Percentiles rank a stretch among this genome's conserved stretches.
phyloP scores from a whole-genome alignment of 2,113 vertebrate genomes.

The Gorsachius goisagi region DNA sequence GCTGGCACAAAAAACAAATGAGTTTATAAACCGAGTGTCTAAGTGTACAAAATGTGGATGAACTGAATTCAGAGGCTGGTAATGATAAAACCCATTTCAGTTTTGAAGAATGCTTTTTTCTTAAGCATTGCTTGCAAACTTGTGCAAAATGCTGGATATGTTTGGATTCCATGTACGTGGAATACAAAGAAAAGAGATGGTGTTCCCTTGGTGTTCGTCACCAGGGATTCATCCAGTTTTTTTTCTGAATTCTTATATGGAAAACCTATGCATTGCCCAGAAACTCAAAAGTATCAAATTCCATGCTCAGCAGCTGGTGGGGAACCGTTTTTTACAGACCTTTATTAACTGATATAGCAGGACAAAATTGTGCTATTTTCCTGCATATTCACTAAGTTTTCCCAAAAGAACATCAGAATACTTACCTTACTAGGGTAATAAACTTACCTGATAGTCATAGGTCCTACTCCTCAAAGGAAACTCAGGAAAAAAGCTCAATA shows the following conservation, averaged over 20 bases:
- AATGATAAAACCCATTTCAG: neutral
- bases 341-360: neutral
- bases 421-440: neutral
- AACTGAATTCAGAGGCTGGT: neutral
- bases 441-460: neutral
- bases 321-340: neutral
- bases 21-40: neutral
- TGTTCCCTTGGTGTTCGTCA: neutral
- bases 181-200: neutral
- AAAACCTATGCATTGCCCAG: neutral
- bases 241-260: neutral
- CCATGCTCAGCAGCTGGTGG: neutral
- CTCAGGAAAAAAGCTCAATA: neutral
- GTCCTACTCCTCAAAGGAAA: neutral
- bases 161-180: neutral
- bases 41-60: neutral
- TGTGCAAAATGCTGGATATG: neutral
- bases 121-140: neutral
- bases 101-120: neutral
- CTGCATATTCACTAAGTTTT: neutral
- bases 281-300: neutral
- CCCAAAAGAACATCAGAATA: neutral
- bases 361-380: neutral
- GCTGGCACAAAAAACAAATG: neutral
- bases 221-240: neutral